Conservation (phyloP, 2,113 vertebrate species). For the Tachysurus fulvidraco region DNA sequence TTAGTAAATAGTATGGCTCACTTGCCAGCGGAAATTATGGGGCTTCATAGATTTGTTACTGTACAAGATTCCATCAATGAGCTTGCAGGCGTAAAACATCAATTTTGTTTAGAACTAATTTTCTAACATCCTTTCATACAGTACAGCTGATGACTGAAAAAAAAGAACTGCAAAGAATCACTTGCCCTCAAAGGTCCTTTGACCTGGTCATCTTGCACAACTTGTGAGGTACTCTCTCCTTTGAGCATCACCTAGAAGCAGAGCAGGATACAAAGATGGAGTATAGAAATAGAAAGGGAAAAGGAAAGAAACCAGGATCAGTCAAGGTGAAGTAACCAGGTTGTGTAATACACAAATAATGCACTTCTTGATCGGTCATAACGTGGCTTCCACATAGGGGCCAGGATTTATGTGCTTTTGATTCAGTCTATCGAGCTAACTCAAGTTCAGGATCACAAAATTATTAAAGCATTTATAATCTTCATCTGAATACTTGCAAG, state of each 20-base stretch:
- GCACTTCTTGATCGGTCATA: slow-evolving; percentile 32
- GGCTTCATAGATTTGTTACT: not conserved
- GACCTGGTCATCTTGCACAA: slow-evolving; percentile 98
- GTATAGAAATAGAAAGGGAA: slow-evolving; percentile 1
- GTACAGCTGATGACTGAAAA: not conserved
- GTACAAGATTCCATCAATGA: not conserved
- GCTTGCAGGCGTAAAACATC: not conserved
- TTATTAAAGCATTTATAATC: not conserved
- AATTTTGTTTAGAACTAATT: not conserved
- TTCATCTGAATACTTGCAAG: not conserved
- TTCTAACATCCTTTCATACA: not conserved
- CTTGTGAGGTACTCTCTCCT: slow-evolving; percentile 89
- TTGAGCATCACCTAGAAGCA: slow-evolving; percentile 87
- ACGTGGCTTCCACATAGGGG: slow-evolving; percentile 18
- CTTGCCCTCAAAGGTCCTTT: slow-evolving; percentile 94
- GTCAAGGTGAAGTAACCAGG: slow-evolving; percentile 49
- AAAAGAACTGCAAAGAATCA: slow-evolving; percentile 19
- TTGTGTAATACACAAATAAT: slow-evolving; percentile 39
- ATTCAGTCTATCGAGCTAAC: not conserved
- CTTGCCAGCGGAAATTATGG: not conserved
- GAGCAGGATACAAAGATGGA: slow-evolving; percentile 14
- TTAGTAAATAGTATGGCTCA: not conserved
- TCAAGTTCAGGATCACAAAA: not conserved
- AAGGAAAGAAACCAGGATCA: slow-evolving; percentile 39
- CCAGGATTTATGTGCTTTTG: not conserved